A percentile compares a stretch with the other conserved stretches of the same genome.
Evolutionary conservation across 2,113 vertebrate species (phyloP).

Genomic region (Ailurus styani): DNA sequence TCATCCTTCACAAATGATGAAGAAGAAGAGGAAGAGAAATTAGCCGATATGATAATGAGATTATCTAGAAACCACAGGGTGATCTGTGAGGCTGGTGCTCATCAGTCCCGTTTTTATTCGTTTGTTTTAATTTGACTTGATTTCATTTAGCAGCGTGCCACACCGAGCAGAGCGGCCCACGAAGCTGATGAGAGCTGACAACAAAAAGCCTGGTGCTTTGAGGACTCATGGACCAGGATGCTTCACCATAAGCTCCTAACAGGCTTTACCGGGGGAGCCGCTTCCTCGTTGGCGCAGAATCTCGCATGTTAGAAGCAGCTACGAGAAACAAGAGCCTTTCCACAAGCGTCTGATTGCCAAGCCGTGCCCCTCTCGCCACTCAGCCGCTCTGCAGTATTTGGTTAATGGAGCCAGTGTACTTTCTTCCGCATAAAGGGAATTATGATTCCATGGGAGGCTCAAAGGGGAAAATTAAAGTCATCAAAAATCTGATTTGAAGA

Average conservation of each 20-base stretch:
- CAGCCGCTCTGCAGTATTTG: constrained; percentile 40
- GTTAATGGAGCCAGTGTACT: constrained; percentile 52
- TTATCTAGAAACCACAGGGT: neutral
- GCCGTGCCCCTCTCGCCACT: constrained; percentile 32
- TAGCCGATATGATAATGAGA: neutral
- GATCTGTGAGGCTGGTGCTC: neutral
- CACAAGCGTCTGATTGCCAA: neutral
- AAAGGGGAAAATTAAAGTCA: constrained; percentile 62
- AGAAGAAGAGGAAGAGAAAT: neutral
- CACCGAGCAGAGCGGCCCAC: neutral
- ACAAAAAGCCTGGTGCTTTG: constrained; percentile 42
- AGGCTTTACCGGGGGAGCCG: constrained; percentile 50
- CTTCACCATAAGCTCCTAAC: constrained; percentile 33
- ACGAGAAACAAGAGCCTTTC: constrained; percentile 18
- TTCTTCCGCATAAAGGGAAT: constrained; percentile 57
- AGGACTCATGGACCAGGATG: constrained; percentile 46
- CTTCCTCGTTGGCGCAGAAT: constrained; percentile 32
- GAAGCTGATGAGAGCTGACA: neutral
- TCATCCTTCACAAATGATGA: neutral
- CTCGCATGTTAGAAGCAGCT: constrained; percentile 46
- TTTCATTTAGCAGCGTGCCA: neutral
- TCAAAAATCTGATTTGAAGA: constrained; percentile 34
- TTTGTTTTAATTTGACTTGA: constrained; percentile 24
- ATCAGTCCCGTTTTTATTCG: neutral
- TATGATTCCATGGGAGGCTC: constrained; percentile 41